Evolutionary conservation across 2,888 invertebrate species (phyloP).

Genomic region (Cephus runcator): DNA sequence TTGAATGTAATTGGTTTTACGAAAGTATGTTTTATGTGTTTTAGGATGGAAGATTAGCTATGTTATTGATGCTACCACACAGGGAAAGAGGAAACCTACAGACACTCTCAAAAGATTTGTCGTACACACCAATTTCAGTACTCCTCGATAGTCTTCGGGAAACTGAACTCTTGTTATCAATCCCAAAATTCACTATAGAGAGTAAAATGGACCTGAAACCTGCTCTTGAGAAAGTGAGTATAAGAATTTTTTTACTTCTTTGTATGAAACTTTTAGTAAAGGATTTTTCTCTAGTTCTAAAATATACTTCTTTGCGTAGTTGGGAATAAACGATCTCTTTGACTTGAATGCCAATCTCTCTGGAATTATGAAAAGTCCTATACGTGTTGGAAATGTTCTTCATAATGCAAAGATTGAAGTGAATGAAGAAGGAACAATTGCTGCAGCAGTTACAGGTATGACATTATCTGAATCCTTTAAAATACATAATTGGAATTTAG

Average conservation of each 20-base stretch:
- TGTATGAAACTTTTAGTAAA: conserved; percentile 11
- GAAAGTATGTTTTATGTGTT: conserved; percentile 31
- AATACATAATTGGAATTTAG: background rate
- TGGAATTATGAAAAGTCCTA: conserved; percentile 66
- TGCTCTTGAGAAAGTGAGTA: conserved; percentile 67
- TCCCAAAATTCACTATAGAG: conserved; percentile 74
- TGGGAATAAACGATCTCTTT: conserved; percentile 72
- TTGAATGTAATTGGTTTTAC: conserved; percentile 4
- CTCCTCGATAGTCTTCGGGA: conserved; percentile 66
- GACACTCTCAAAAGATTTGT: conserved; percentile 70
- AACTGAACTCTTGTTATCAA: conserved; percentile 68
- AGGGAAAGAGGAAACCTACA: conserved; percentile 61
- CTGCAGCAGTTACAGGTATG: conserved; percentile 71
- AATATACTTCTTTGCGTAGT: conserved; percentile 63
- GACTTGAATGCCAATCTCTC: conserved; percentile 69
- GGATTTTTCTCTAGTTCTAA: background rate
- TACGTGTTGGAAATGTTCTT: conserved; percentile 69
- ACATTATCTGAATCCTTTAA: conserved; percentile 8
- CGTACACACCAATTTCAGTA: conserved; percentile 67
- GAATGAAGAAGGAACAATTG: conserved; percentile 74
- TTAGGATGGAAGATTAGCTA: conserved; percentile 72
- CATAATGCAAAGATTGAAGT: conserved; percentile 76
- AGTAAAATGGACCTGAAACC: conserved; percentile 68
- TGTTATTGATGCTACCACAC: conserved; percentile 73
- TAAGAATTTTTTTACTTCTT: background rate